Evolutionary conservation across 1,140 invertebrate genomes (phyloP), one percentile per base, ranked within the genome.

Genomic region (Aphis craccivora): DNA sequence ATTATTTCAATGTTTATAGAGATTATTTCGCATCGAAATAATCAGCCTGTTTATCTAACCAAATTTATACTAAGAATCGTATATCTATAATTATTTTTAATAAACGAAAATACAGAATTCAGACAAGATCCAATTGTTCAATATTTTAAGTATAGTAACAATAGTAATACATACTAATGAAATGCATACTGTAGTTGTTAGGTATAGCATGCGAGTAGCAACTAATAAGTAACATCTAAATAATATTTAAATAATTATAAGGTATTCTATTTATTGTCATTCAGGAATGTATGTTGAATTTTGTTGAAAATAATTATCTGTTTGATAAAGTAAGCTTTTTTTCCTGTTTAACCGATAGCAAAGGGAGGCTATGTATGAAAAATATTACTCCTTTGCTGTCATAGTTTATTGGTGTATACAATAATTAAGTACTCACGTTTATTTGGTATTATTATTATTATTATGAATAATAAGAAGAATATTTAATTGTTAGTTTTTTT

Each of bases 181-280:
- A n/a, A n/a, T 67, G 11, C 60, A 18, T 14, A n/a, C 30, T 67
- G 30, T 67, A 18, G 14, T 67, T n/a, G 30, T n/a, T 67, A 51
- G 48, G 48, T 51, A 67, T 67, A 30, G 30, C 9, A 8, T n/a
- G 30, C 14, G 60, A n/a, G 60, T 67, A 5, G 25, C 18, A n/a
- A n/a, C 60, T n/a, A 60, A 67, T 67, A 67, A n/a, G 8, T 30
- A 67, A 67, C n/a, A 67, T 4, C 2, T n/a, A n/a, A n/a, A 30
- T 67, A 67, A n/a, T 67, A n/a, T 67, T 67, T 67, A 67, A 67
- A 67, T 67, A 67, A n/a, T n/a, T 67, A n/a, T 67, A n/a, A n/a
- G 60, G n/a, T 30, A n/a, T 67, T 67, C 4, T 4, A 67, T n/a
- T n/a, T n/a, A 67, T 67, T n/a, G 30, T 67, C 30, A 67, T n/a